phyloP scores from a whole-genome alignment of 2,888 invertebrate species.

The Euzophera pinguis region DNA sequence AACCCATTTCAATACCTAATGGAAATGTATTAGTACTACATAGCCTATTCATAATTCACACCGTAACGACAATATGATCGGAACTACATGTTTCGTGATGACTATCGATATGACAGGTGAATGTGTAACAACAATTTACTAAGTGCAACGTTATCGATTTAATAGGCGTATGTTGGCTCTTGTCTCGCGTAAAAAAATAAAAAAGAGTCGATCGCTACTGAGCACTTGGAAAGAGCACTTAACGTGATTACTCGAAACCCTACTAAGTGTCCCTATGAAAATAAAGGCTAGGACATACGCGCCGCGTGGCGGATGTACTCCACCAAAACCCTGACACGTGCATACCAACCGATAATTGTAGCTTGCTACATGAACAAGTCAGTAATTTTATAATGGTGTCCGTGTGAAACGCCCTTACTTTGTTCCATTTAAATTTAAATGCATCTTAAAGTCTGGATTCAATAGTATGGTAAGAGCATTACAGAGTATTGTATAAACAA shows the following conservation, averaged over 20 bases:
- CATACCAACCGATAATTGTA: conserved; percentile 50
- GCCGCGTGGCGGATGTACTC: conserved; percentile 40
- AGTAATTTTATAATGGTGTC: conserved; percentile 16
- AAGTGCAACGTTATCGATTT: conserved; percentile 58
- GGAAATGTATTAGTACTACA: too few species aligned
- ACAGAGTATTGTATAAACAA: background rate
- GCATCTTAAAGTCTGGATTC: background rate
- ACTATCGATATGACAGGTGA: conserved; percentile 19
- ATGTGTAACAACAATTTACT: conserved; percentile 40
- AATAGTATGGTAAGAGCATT: too few species aligned
- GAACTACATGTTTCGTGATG: background rate
- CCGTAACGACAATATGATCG: background rate
- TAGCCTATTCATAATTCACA: background rate
- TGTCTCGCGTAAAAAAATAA: conserved; percentile 55
- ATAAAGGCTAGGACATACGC: conserved; percentile 29
- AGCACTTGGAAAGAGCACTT: conserved; percentile 69
- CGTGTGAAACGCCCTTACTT: conserved; percentile 2
- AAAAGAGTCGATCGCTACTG: conserved; percentile 62
- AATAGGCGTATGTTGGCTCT: conserved; percentile 42
- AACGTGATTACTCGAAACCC: conserved; percentile 76
- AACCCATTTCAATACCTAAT: too few species aligned
- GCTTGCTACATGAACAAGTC: conserved; percentile 34
- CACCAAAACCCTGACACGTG: conserved; percentile 55
- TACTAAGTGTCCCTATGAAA: conserved; percentile 41
- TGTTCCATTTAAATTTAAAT: background rate